Base-by-base conservation (phyloP, 2,797 vertebrate species). In the Clarias pachynema region DNA sequence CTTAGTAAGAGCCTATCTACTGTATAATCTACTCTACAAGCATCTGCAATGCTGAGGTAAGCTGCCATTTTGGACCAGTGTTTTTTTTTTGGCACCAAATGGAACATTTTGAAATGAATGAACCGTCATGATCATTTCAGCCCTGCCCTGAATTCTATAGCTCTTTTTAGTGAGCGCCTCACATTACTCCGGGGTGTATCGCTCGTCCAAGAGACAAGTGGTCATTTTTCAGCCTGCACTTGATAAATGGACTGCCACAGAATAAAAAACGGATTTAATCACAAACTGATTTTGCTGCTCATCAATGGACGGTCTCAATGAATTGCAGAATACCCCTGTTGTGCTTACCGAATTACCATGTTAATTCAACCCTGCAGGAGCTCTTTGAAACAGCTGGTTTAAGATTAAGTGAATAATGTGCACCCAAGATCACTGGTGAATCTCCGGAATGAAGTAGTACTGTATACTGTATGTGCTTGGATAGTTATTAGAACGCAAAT, bases 191-290 rank as follows among this genome's bases (percentile, higher is more conserved):
- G 24, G 69, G 40, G 16, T 78, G 57, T 81, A 72, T 79, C 82
- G 84, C 85, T 83, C 72, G 80, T 87, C 79, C 83, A 85, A 66
- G 72, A 84, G 78, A 89, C 77, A 79, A 80, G 63, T 53, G 40
- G 79, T 49, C 40, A 69, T 79, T 83, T 65, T 65, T 66, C 78
- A 82, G 75, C 70, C 65, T 63, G 75, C 74, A 70, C 84, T 77
- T 86, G 77, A 77, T 86, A 77, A 87, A 88, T 87, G 87, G 77
- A 44, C 79, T 63, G 69, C 22, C 34, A 37, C 26, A 59, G 65
- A 79, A 82, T 62, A 83, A 82, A 74, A 81, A 34, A 78, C 62
- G 82, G 72, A 86, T 86, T 86, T 75, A 90, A 90, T 90, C 83
- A 87, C 66, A 74, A 73, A 83, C 78, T 70, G 83, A 77, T 87